These are phyloP conservation scores for Diorhabda sublineata DNA, from an alignment of 1,140 invertebrate genomes.

Conservation along the genomic window DNA sequence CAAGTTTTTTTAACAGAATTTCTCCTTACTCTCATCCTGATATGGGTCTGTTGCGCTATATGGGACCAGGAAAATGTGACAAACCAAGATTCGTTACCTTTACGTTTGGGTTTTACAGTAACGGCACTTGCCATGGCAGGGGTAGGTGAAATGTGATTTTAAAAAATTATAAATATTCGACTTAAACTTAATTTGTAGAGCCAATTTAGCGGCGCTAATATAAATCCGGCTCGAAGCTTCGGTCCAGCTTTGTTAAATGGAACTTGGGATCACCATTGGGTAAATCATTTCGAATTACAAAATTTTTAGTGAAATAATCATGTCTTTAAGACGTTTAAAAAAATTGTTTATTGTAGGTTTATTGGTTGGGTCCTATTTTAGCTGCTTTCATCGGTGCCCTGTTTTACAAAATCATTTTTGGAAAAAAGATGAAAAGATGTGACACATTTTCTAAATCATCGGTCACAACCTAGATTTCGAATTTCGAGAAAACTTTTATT, in stretches of 20 bases:
- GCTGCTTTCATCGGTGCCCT: constrained; percentile 57
- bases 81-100: constrained; percentile 53
- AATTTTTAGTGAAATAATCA: too few species aligned
- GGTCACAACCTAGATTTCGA: too few species aligned
- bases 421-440: too few species aligned
- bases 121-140: constrained; percentile 57
- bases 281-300: constrained; percentile 44
- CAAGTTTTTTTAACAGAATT: constrained; percentile 58
- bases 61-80: constrained; percentile 60
- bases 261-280: constrained; percentile 68
- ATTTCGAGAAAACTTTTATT: too few species aligned
- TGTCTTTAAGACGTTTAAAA: too few species aligned
- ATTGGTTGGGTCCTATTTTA: constrained; percentile 68
- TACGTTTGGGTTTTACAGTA: constrained; percentile 63
- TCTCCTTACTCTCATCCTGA: constrained; percentile 55
- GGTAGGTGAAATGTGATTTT: constrained; percentile 33
- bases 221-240: constrained; percentile 78
- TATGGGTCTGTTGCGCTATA: constrained; percentile 59
- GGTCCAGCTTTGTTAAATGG: constrained; percentile 70
- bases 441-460: too few species aligned
- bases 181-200: constrained; percentile 47
- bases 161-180: background rate
- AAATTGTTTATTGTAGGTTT: constrained; percentile 49
- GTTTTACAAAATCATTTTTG: constrained; percentile 54
- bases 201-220: constrained; percentile 68